Evolutionary conservation across 2,888 invertebrate species (phyloP).

Genomic region (Lottia scabra): DNA sequence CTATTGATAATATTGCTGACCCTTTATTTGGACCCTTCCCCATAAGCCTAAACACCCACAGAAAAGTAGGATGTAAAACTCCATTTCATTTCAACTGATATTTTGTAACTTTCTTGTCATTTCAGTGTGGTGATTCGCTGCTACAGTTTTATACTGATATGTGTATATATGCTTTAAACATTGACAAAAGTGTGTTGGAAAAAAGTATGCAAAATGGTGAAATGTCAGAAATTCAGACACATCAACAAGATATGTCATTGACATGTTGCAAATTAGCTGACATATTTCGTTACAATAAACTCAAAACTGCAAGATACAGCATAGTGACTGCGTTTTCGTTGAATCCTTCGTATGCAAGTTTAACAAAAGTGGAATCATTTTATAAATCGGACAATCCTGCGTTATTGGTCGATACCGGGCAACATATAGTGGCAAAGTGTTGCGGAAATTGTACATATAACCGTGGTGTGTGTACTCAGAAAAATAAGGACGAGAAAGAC

Average conservation of each 20-base stretch:
- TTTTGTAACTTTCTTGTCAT: constrained; percentile 14
- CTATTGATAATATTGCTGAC: too few relatives aligned
- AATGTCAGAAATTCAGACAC: constrained; percentile 38
- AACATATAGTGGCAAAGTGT: constrained; percentile 33
- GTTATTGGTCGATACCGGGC: constrained; percentile 16
- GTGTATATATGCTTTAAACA: constrained; percentile 59
- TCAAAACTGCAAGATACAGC: constrained; percentile 48
- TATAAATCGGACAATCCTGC: constrained; percentile 34
- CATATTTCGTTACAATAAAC: constrained; percentile 49
- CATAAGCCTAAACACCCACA: too few relatives aligned
- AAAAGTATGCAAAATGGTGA: constrained; percentile 40
- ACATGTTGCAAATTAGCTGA: constrained; percentile 52
- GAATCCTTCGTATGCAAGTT: constrained; percentile 41
- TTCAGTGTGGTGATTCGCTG: constrained; percentile 58
- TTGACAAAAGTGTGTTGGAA: constrained; percentile 59
- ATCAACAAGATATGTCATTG: constrained; percentile 44
- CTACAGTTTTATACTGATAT: constrained; percentile 60
- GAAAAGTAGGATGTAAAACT: too few relatives aligned
- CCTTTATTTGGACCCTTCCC: too few relatives aligned
- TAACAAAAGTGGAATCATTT: constrained; percentile 41
- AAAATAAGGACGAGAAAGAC: constrained; percentile 13
- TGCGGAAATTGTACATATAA: constrained; percentile 28
- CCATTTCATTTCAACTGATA: neutral
- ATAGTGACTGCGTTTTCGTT: constrained; percentile 56
- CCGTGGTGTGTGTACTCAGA: constrained; percentile 20